Percentiles rank a stretch among this genome's conserved stretches.
Conservation (phyloP, 2,113 vertebrate species). For the Pyxicephalus adspersus region DNA sequence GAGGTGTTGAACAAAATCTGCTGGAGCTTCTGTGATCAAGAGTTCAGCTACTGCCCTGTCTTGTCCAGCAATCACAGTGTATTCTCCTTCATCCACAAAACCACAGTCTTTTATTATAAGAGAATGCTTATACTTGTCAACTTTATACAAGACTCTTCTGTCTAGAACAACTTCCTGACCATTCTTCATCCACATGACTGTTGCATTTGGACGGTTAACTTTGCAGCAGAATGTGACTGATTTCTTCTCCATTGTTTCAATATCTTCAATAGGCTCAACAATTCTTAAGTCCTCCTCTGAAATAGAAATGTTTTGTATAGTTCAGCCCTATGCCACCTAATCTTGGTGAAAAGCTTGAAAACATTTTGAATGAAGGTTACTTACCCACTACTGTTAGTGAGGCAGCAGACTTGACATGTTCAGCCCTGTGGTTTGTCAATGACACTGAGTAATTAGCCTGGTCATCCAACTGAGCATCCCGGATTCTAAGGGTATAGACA, state of each 20-base stretch:
- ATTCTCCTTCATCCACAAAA: conserved; percentile 94
- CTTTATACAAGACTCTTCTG: conserved; percentile 86
- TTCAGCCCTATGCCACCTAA: background rate
- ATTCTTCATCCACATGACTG: conserved; percentile 90
- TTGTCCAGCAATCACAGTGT: conserved; percentile 83
- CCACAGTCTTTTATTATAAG: conserved; percentile 91
- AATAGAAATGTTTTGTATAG: conserved; percentile 32
- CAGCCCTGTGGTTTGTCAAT: conserved; percentile 88
- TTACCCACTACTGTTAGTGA: conserved; percentile 84
- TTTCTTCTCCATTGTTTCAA: conserved; percentile 97
- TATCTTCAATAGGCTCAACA: conserved; percentile 87
- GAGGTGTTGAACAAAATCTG: conserved; percentile 88
- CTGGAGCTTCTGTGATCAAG: conserved; percentile 93
- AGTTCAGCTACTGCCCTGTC: conserved; percentile 91
- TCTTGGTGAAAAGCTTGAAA: background rate
- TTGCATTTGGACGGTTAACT: conserved; percentile 90
- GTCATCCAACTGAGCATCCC: conserved; percentile 81
- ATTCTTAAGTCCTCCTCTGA: conserved; percentile 92
- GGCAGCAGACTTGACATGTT: conserved; percentile 84
- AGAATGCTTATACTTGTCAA: conserved; percentile 90
- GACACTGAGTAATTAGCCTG: conserved; percentile 81
- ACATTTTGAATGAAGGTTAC: conserved; percentile 11
- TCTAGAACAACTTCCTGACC: conserved; percentile 87
- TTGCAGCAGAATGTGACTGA: conserved; percentile 91
- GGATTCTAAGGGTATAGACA: conserved; percentile 91